These are phyloP conservation scores for Trichomalopsis sarcophagae DNA, from an alignment of 1,140 invertebrate species.

Conservation along the genomic window DNA sequence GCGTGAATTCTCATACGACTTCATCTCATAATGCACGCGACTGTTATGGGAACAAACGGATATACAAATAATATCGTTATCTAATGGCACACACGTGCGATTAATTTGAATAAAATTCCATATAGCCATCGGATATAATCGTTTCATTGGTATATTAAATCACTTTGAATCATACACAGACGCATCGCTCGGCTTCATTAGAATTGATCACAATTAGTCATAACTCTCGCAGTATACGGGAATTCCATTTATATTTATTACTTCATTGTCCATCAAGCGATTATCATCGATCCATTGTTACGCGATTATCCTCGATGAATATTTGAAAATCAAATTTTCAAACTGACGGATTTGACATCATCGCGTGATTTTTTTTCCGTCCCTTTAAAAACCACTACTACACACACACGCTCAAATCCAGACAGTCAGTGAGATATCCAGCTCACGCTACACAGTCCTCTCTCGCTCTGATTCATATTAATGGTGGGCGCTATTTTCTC, in stretches of 20 bases:
- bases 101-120: background rate
- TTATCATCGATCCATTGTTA: background rate
- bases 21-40: background rate
- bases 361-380: no score
- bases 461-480: constrained; percentile 52
- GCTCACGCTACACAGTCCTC: background rate
- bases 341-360: no score
- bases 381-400: no score
- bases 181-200: background rate
- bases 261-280: background rate
- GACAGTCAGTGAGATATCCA: background rate
- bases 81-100: background rate
- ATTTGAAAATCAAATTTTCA: no score
- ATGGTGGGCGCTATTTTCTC: constrained; percentile 53
- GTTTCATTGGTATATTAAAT: background rate
- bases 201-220: background rate
- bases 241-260: background rate
- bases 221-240: background rate
- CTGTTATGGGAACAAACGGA: background rate
- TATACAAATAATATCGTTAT: background rate
- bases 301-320: no score
- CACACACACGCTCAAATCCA: no score
- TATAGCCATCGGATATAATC: background rate
- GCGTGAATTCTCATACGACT: background rate
- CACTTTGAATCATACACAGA: background rate